These are phyloP conservation scores for Linurgus olivaceus DNA, from an alignment of 2,797 vertebrate species.

Conservation along the genomic window DNA sequence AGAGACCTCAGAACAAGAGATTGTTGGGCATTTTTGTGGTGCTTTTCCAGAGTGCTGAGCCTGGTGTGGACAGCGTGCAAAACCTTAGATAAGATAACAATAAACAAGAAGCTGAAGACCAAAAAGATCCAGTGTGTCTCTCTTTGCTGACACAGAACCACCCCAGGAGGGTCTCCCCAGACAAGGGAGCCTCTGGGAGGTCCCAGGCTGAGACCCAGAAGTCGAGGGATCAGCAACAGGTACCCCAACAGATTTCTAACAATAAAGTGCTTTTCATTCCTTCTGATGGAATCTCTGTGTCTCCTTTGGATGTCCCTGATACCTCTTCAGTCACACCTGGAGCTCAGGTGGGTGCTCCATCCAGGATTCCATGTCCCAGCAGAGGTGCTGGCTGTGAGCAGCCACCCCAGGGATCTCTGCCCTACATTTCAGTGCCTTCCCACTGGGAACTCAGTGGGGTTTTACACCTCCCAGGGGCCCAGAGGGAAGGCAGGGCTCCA, in stretches of 20 bases:
- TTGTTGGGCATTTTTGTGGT: no score
- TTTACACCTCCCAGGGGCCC: background rate
- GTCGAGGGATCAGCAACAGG: accelerated
- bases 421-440: background rate
- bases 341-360: background rate
- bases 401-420: background rate
- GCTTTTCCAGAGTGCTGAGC: background rate
- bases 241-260: background rate
- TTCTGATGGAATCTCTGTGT: background rate
- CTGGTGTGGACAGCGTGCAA: background rate
- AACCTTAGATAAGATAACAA: background rate
- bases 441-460: background rate
- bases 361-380: background rate
- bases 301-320: background rate
- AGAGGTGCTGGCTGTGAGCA: background rate
- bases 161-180: background rate
- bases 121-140: background rate
- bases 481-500: background rate
- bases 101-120: background rate
- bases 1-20: no score
- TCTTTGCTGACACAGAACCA: background rate
- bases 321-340: background rate
- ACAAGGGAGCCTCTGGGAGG: background rate
- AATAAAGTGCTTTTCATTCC: background rate
- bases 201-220: background rate